These are phyloP conservation scores for Drosophila bifasciata DNA, from an alignment of 1,140 invertebrate genomes.

Conservation along the genomic window DNA sequence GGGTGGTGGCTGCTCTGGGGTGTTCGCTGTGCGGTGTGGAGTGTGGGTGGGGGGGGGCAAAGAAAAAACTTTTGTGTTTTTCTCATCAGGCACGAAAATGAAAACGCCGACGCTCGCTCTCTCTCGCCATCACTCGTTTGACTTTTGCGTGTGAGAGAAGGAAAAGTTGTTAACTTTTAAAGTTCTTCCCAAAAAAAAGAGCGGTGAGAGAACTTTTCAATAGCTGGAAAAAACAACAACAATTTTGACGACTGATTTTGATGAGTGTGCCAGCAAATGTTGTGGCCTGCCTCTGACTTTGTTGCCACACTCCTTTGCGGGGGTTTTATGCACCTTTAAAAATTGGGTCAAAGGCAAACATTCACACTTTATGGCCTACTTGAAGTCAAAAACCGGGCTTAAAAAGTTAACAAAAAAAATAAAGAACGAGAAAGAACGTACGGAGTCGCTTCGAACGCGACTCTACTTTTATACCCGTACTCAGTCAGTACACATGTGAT, in stretches of 20 bases:
- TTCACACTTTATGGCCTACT: slow-evolving; percentile 59
- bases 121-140: slow-evolving; percentile 9
- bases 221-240: not conserved
- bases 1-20: no score
- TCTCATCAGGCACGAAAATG: slow-evolving; percentile 64
- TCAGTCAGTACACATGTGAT: no score
- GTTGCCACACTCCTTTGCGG: slow-evolving; percentile 7
- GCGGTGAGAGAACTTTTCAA: slow-evolving; percentile 35
- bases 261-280: slow-evolving; percentile 53
- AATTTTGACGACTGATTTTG: slow-evolving; percentile 60
- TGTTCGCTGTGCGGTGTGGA: no score
- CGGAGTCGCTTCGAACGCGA: no score
- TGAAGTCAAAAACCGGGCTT: slow-evolving; percentile 26
- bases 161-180: slow-evolving; percentile 66
- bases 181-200: slow-evolving; percentile 26
- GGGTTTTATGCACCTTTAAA: slow-evolving; percentile 53
- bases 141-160: slow-evolving; percentile 36
- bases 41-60: slow-evolving; percentile 22
- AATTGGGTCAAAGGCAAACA: slow-evolving; percentile 57
- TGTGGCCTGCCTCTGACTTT: slow-evolving; percentile 20
- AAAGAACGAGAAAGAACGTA: no score
- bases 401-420: slow-evolving; percentile 51
- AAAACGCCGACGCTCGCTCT: slow-evolving; percentile 38
- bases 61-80: slow-evolving; percentile 65
- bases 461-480: no score